Percentiles rank a stretch among this genome's conserved stretches.
These are phyloP conservation scores for Oreohelix idahoensis DNA, from an alignment of 1,140 invertebrate genomes.

Conservation along the genomic window DNA sequence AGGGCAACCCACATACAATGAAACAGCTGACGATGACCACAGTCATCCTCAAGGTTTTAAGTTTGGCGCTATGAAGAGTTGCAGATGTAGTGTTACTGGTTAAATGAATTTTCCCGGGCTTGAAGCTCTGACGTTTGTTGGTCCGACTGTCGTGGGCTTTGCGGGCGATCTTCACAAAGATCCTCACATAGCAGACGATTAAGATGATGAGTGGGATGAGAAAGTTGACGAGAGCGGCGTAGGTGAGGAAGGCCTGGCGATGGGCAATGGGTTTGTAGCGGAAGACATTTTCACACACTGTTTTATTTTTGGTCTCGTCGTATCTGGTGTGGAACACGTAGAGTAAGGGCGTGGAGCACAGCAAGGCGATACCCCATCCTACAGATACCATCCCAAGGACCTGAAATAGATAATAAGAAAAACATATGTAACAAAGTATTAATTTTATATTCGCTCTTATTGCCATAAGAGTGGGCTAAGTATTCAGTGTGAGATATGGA, in stretches of 20 bases:
- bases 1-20: slow-evolving; percentile 69
- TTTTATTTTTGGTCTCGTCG: slow-evolving; percentile 43
- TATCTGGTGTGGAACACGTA: slow-evolving; percentile 61
- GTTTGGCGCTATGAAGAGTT: slow-evolving; percentile 70
- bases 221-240: slow-evolving; percentile 63
- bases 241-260: slow-evolving; percentile 68
- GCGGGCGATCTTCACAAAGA: slow-evolving; percentile 68
- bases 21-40: slow-evolving; percentile 71
- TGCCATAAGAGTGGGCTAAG: too few species aligned
- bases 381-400: slow-evolving; percentile 64
- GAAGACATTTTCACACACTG: slow-evolving; percentile 66
- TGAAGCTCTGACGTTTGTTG: slow-evolving; percentile 47
- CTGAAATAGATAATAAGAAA: slow-evolving; percentile 51
- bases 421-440: too few species aligned
- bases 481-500: too few species aligned
- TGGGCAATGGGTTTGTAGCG: slow-evolving; percentile 54
- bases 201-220: slow-evolving; percentile 66
- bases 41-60: slow-evolving; percentile 73
- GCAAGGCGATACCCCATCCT: slow-evolving; percentile 62
- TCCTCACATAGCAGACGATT: slow-evolving; percentile 64
- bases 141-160: slow-evolving; percentile 60
- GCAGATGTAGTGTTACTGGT: slow-evolving; percentile 64
- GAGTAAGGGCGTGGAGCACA: slow-evolving; percentile 63
- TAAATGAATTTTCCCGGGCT: slow-evolving; percentile 59
- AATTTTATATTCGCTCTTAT: too few species aligned